Base-by-base conservation (phyloP, 2,888 invertebrate genomes). In the Ommatoiulus sabulosus region DNA sequence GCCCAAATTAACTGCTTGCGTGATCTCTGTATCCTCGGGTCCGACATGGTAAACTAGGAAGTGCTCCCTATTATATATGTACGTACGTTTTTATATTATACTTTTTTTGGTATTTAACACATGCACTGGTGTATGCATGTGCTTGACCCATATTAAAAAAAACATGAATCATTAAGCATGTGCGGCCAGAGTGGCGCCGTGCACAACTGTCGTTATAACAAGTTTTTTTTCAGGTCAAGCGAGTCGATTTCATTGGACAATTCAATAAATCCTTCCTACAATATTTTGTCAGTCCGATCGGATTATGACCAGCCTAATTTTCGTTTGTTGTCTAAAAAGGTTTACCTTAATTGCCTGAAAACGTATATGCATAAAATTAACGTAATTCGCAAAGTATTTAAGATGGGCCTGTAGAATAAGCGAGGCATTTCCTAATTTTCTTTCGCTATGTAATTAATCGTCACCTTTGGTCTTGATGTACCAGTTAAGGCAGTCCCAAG, bases 1-100 rank as follows among this genome's bases (percentile, higher is more conserved):
- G 20, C 63, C 63, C 63, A 63, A 20, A 63, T 63, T n/a, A 63
- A 63, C 63, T 48, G 48, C 12, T 63, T 4, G 20, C 4, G 20
- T 63, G 63, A 7, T 63, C 57, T 12, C 57, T 3, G 63, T 20
- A 63, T 63, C 63, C 63, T 63, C 15, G n/a, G 17, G 63, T 63
- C 63, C 63, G 20, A 63, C 3, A 63, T 63, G 63, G 6, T 63
- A 63, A 63, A 63, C 63, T 63, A 63, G 63, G 63, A 63, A 63
- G 63, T 63, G 63, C 15, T 20, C 63, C 63, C 63, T 63, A 6
- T 52, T 52, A 63, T 63, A 7, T 20, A 63, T 63, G 63, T 35
- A 35, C 52, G 8, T 12, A 12, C 52, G 35, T 52, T 52, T 52
- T 52, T 4, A 52, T 12, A 2, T 52, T 52, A n/a, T 10, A 3